Percentiles rank a stretch among this genome's conserved stretches.
These are phyloP conservation scores for Odobenus rosmarus DNA, from an alignment of 2,113 vertebrate genomes.

Conservation along the genomic window DNA sequence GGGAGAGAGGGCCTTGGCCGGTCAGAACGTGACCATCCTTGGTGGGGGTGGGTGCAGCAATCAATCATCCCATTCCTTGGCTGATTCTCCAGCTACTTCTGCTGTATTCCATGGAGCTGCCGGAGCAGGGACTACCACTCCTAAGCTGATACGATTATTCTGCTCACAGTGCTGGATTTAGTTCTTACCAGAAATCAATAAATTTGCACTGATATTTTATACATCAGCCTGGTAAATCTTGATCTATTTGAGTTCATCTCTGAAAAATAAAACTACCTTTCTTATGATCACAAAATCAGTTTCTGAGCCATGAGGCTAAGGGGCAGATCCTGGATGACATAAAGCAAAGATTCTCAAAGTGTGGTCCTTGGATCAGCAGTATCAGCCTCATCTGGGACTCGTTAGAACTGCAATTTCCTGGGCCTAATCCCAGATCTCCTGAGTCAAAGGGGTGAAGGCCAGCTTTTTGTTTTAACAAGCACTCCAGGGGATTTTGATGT, in stretches of 20 bases:
- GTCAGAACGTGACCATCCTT: background rate
- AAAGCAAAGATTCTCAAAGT: background rate
- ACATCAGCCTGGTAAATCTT: background rate
- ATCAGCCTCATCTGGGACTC: background rate
- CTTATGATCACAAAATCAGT: background rate
- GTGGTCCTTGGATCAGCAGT: background rate
- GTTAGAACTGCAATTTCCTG: background rate
- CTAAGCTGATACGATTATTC: background rate
- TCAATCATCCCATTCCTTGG: no score
- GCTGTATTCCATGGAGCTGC: rapidly evolving
- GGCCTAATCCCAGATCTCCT: background rate
- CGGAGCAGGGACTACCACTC: background rate
- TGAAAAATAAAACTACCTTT: conserved; percentile 22
- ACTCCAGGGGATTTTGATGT: background rate
- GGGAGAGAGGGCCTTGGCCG: background rate
- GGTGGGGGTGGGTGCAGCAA: background rate
- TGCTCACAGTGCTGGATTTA: background rate
- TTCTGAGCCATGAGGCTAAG: background rate
- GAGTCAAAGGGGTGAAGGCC: background rate
- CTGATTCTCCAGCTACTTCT: background rate
- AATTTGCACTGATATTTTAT: background rate
- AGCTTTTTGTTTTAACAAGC: background rate
- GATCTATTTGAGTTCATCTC: background rate
- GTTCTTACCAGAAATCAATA: background rate
- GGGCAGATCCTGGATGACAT: background rate